These are phyloP conservation scores for Drosophila elegans DNA, from an alignment of 1,140 invertebrate genomes.

Conservation along the genomic window DNA sequence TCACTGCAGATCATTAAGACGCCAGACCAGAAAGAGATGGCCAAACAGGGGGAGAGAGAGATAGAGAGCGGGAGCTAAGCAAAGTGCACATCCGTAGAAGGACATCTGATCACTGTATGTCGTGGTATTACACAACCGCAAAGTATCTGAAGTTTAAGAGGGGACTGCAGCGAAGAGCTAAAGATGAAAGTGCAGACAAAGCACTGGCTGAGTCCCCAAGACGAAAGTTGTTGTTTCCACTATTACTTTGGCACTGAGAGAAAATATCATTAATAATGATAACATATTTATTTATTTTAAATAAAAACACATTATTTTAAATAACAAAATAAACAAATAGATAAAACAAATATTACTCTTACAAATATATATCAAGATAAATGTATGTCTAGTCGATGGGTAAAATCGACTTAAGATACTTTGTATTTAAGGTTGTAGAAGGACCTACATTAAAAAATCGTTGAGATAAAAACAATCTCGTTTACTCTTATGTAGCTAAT, in stretches of 20 bases:
- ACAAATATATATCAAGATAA: no score
- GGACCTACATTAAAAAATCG: no score
- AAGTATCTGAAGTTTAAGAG: constrained; percentile 23
- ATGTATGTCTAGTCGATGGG: no score
- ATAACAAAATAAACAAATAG: no score
- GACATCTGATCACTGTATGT: constrained; percentile 82
- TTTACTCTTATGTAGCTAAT: no score
- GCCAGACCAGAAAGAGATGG: constrained; percentile 38
- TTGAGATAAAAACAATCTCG: no score
- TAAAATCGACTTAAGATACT: no score
- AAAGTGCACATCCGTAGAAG: constrained; percentile 83
- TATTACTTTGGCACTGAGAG: constrained; percentile 10
- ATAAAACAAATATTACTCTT: no score
- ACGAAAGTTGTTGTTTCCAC: constrained; percentile 26
- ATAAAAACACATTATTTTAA: no score
- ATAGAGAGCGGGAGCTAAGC: constrained; percentile 30
- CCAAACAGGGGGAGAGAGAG: background rate
- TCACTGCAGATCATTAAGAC: constrained; percentile 76
- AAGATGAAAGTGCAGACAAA: constrained; percentile 79
- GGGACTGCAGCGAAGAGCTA: constrained; percentile 33
- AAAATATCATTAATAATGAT: background rate
- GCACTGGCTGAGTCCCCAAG: constrained; percentile 55
- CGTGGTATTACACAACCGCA: constrained; percentile 73
- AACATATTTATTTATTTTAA: no score
- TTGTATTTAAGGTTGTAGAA: no score